Evolutionary conservation across 2,797 vertebrate species (phyloP).

Genomic region (Eospalax fontanierii): DNA sequence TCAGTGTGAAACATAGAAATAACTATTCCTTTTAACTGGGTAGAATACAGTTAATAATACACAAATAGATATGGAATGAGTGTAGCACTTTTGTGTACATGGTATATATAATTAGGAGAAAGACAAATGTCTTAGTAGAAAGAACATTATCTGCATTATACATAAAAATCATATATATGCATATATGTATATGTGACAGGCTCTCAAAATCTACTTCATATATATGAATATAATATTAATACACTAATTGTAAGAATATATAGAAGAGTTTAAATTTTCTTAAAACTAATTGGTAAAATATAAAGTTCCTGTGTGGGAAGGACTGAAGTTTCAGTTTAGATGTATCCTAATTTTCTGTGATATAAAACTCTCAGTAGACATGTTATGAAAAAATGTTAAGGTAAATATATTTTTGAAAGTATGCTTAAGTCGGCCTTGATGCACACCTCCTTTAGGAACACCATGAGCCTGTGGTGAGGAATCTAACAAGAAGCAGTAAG

Average conservation of each 20-base stretch:
- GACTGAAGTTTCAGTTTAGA: background rate
- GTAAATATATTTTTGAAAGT: background rate
- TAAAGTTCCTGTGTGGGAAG: slow-evolving; percentile 22
- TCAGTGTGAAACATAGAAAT: background rate
- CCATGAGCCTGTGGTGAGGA: too few species aligned
- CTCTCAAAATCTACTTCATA: background rate
- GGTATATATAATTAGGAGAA: background rate
- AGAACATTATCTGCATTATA: background rate
- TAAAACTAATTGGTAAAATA: slow-evolving; percentile 10
- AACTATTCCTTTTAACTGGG: background rate
- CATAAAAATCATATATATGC: background rate
- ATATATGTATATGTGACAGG: background rate
- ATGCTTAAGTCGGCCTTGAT: background rate
- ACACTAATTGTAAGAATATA: background rate
- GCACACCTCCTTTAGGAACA: background rate
- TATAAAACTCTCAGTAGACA: background rate
- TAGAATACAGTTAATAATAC: background rate
- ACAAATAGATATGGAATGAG: background rate
- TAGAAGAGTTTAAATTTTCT: background rate
- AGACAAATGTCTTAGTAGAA: background rate
- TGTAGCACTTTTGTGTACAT: background rate
- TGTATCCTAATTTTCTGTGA: background rate
- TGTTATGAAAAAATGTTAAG: background rate
- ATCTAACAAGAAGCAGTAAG: background rate
- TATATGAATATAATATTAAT: too few species aligned